Percentiles rank a stretch among this genome's conserved stretches.
phyloP scores from a whole-genome alignment of 2,888 invertebrate species.

The Melolontha melolontha region DNA sequence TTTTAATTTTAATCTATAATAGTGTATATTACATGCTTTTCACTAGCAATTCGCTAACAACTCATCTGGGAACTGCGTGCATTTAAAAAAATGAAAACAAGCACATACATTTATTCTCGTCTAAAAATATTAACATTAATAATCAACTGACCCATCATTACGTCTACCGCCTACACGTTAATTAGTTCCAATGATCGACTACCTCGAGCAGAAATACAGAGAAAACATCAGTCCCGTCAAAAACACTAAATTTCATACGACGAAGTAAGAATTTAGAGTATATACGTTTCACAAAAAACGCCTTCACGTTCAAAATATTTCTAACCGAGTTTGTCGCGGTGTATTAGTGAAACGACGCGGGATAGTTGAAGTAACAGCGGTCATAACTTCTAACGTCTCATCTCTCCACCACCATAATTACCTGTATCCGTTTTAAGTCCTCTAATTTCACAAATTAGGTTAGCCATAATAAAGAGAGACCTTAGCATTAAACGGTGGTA shows the following conservation, averaged over 20 bases:
- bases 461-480: conserved; percentile 40
- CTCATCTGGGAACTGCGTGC: too few relatives aligned
- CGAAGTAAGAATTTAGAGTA: neutral
- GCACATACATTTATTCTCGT: conserved; percentile 11
- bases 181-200: conserved; percentile 34
- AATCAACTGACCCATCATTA: conserved; percentile 29
- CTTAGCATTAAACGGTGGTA: conserved; percentile 23
- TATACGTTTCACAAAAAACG: conserved; percentile 5
- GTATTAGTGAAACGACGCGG: conserved; percentile 2
- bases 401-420: conserved; percentile 39
- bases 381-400: conserved; percentile 13
- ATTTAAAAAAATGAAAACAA: neutral
- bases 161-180: conserved; percentile 18
- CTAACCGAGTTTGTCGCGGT: conserved; percentile 8
- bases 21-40: too few relatives aligned
- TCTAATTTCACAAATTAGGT: conserved; percentile 45
- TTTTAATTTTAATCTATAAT: too few relatives aligned
- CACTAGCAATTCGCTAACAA: neutral
- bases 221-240: conserved; percentile 4
- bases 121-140: conserved; percentile 26
- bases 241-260: conserved; percentile 29
- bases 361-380: neutral
- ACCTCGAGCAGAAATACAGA: conserved; percentile 19
- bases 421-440: conserved; percentile 44
- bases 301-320: conserved; percentile 31